Evolutionary conservation across 2,888 invertebrate species (phyloP).

Genomic region (Metalampra italica): DNA sequence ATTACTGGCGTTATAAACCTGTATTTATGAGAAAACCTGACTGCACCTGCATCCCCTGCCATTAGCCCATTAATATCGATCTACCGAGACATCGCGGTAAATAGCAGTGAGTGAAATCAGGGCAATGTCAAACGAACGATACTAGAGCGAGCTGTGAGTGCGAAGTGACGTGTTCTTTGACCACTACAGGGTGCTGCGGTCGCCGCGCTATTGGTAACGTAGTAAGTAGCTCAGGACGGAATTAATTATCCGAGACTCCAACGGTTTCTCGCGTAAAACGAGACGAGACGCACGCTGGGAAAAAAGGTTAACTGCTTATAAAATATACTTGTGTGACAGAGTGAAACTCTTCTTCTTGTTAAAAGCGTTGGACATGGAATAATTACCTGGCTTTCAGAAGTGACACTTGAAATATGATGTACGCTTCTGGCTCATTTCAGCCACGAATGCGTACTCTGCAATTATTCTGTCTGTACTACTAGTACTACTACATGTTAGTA

Average conservation of each 20-base stretch:
- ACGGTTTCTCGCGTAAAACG: conserved; percentile 73
- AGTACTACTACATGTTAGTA: not conserved
- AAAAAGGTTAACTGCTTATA: conserved; percentile 56
- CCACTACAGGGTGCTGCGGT: conserved; percentile 59
- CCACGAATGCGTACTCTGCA: no score
- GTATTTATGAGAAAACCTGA: conserved; percentile 12
- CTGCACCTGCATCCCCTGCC: conserved; percentile 16
- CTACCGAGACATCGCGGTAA: conserved; percentile 36
- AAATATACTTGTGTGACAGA: conserved; percentile 24
- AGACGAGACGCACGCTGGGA: conserved; percentile 57
- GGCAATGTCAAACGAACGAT: conserved; percentile 41
- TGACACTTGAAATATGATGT: not conserved
- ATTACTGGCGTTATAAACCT: conserved; percentile 8
- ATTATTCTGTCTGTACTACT: no score
- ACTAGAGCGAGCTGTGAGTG: conserved; percentile 35
- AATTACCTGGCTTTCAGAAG: conserved; percentile 1
- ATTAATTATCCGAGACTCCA: conserved; percentile 63
- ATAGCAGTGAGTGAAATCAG: conserved; percentile 46
- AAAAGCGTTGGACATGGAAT: not conserved
- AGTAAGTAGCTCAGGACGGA: conserved; percentile 68
- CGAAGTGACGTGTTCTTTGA: conserved; percentile 44
- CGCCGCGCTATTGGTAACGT: conserved; percentile 53
- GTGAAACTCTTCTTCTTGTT: conserved; percentile 6
- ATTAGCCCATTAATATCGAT: conserved; percentile 37
- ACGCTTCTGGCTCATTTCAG: not conserved